These are phyloP conservation scores for Mayetiola destructor DNA, from an alignment of 2,888 invertebrate species.

Conservation along the genomic window DNA sequence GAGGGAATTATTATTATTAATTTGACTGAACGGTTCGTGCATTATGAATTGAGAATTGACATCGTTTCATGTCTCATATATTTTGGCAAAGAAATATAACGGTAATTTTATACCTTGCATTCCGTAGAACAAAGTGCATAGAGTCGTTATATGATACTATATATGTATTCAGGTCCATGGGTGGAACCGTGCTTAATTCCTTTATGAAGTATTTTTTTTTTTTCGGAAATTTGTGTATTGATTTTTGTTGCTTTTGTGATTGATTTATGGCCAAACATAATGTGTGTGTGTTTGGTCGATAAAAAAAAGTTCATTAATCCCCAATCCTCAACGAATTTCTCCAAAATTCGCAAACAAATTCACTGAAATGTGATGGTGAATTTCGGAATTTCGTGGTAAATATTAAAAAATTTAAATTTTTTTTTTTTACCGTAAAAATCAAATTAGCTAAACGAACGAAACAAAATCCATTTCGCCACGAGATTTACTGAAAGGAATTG, in stretches of 20 bases:
- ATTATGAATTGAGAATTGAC: too few relatives aligned
- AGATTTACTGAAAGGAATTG: neutral
- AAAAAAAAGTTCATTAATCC: neutral
- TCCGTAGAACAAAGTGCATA: neutral
- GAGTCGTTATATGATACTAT: too few relatives aligned
- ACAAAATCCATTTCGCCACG: neutral
- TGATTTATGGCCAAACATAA: conserved; percentile 6
- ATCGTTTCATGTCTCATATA: neutral
- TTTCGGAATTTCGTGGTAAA: neutral
- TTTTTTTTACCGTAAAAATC: conserved; percentile 11
- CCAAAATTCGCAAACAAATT: too few relatives aligned
- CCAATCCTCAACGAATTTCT: neutral
- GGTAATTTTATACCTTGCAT: conserved; percentile 1
- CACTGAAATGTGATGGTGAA: too few relatives aligned
- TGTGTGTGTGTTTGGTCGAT: neutral
- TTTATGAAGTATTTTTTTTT: neutral
- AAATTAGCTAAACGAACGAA: neutral
- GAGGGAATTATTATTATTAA: too few relatives aligned
- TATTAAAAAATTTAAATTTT: conserved; percentile 11
- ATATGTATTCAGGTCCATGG: conserved; percentile 7
- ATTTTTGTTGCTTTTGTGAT: conserved; percentile 11
- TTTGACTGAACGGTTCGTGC: too few relatives aligned
- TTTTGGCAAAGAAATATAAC: neutral
- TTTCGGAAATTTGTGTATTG: neutral
- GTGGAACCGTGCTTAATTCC: neutral